phyloP scores from a whole-genome alignment of 2,797 vertebrate species.

The Tinamus major region DNA sequence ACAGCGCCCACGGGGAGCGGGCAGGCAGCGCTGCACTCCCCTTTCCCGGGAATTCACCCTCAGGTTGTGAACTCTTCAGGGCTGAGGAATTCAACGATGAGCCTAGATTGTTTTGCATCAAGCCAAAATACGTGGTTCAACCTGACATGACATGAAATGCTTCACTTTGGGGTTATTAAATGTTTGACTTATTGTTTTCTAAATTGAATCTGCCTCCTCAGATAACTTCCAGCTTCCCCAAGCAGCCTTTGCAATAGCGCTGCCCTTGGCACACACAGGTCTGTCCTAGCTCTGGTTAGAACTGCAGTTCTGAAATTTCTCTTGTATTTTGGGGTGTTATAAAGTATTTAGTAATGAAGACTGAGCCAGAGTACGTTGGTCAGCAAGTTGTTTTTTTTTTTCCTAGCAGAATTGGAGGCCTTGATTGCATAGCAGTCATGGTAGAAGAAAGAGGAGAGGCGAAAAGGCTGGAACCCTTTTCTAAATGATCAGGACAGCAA shows the following conservation, averaged over 20 bases:
- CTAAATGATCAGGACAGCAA: background rate
- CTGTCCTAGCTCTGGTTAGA: too few relatives aligned
- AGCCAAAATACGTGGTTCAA: too few relatives aligned
- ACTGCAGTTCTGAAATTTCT: background rate
- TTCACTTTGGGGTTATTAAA: too few relatives aligned
- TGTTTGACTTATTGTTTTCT: too few relatives aligned
- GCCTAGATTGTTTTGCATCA: too few relatives aligned
- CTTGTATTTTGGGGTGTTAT: background rate
- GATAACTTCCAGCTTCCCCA: too few relatives aligned
- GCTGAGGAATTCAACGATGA: too few relatives aligned
- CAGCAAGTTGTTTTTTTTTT: background rate
- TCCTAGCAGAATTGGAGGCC: background rate
- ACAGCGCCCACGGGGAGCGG: background rate
- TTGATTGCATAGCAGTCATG: accelerated
- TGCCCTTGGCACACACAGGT: too few relatives aligned
- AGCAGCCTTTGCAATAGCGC: too few relatives aligned
- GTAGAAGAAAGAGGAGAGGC: background rate
- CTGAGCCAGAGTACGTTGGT: background rate
- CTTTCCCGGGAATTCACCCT: background rate
- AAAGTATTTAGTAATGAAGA: background rate
- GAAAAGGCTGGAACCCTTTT: background rate
- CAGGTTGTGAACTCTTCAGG: too few relatives aligned
- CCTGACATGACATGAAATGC: too few relatives aligned
- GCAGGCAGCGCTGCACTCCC: background rate
- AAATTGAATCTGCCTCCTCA: too few relatives aligned